Evolutionary conservation across 1,140 invertebrate genomes (phyloP).

Genomic region (Mylabris phalerata): DNA sequence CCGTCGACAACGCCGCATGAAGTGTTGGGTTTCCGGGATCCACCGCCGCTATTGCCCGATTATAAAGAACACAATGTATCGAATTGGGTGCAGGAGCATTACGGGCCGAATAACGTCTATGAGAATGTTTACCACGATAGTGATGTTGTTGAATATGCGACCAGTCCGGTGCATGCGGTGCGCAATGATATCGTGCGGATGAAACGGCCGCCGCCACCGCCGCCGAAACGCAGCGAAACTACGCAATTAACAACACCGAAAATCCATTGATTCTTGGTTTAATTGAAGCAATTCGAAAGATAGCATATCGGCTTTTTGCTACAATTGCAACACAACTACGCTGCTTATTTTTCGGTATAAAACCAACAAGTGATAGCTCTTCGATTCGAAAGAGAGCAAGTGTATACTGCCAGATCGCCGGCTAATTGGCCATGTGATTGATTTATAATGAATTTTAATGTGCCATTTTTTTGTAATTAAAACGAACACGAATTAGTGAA

Average conservation of each 20-base stretch:
- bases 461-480: too few relatives aligned
- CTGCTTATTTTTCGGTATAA: too few relatives aligned
- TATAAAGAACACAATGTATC: conserved; percentile 78
- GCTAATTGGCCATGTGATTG: too few relatives aligned
- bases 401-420: too few relatives aligned
- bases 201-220: conserved; percentile 67
- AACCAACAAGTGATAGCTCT: neutral
- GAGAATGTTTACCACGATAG: conserved; percentile 52
- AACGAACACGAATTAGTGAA: neutral
- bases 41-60: conserved; percentile 55
- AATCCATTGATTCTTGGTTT: conserved; percentile 36
- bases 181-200: conserved; percentile 17
- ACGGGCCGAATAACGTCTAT: conserved; percentile 59
- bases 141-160: conserved; percentile 44
- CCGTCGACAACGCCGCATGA: conserved; percentile 80
- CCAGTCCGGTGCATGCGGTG: conserved; percentile 38
- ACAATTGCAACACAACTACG: neutral
- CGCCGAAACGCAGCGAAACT: conserved; percentile 69
- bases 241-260: conserved; percentile 54
- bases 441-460: too few relatives aligned
- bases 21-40: conserved; percentile 81
- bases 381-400: too few relatives aligned
- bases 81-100: conserved; percentile 86
- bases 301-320: conserved; percentile 10
- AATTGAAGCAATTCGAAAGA: conserved; percentile 5